Base-by-base conservation (phyloP, 2,888 invertebrate species). In the Koerneria pararmatus region DNA sequence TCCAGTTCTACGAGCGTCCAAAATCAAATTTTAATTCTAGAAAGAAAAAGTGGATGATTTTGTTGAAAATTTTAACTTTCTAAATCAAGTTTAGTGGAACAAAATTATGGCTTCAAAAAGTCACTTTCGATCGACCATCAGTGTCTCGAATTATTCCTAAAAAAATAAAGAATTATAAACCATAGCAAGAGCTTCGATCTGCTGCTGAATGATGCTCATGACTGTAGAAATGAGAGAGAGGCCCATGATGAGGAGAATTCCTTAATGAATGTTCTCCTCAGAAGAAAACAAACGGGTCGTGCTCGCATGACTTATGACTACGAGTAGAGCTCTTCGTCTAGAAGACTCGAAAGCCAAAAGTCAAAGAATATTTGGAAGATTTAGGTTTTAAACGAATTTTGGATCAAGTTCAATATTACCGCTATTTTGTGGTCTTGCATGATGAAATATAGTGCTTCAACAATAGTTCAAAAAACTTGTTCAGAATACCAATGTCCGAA, bases 141-240 rank as follows among this genome's bases (percentile, higher is more conserved):
- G n/a, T n/a, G n/a, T n/a, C n/a, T n/a, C n/a, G n/a, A n/a, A n/a
- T n/a, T n/a, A n/a, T n/a, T n/a, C n/a, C n/a, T n/a, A n/a, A n/a
- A n/a, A n/a, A n/a, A n/a, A n/a, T n/a, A n/a, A n/a, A n/a, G n/a
- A n/a, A n/a, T n/a, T n/a, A n/a, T n/a, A n/a, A 61, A 78, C 79
- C 29, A 69, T 67, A 22, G 79, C 80, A 32, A 81, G 53, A 1
- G 77, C 78, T 58, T 79, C 75, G 66, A 81, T 82, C 65, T 81
- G 81, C 53, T 80, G 78, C 69, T 81, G 80, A 66, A 81, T 80
- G 61, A 81, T 70, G 29, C 72, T 76, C 51, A 81, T 67, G 2
- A 77, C 73, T 29, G 81, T 79, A 29, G 81, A 81, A n/a, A 81
- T 80, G 48, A 81, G 65, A 3, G 81, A 75, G 6, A 81, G 72